Evolutionary conservation across 2,113 vertebrate species (phyloP), one percentile per base, ranked within the genome.

Genomic region (Toxotes jaculatrix): DNA sequence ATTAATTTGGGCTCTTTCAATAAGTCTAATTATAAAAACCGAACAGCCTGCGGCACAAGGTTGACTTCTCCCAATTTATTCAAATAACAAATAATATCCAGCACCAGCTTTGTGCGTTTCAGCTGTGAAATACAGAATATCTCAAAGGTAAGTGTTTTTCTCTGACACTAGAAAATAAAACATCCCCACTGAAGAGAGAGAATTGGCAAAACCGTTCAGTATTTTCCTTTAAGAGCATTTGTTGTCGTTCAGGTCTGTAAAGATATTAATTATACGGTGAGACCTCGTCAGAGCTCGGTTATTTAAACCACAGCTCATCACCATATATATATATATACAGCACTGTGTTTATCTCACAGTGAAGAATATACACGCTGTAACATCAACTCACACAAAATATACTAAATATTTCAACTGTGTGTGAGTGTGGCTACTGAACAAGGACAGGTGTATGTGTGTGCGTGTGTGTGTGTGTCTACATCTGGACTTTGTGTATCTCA

Each of bases 31-130:
- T 51, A 49, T 47, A 53, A 67, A 77, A 42, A 70, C 67, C 23
- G 66, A 80, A 62, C 16, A 85, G 19, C 45, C 66, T 51, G 19
- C 70, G 57, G 62, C 79, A 87, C 36, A 60, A 55, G 27, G 43
- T 77, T 77, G 36, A 86, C 77, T 59, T 86, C 76, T 85, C 81
- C 84, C 74, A 86, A 74, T 92, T 93, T 93, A 93, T 93, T 94
- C 40, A 79, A 89, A 82, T 65, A 56, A 77, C 55, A 85, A 82
- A 61, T 56, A 77, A 92, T 73, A 88, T 80, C 79, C 83, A 90
- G 67, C 71, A 78, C 74, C 87, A 79, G 59, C 31, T 75, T 93
- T 94, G 92, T 93, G 90, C 88, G 80, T 91, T 87, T 71, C 85
- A 91, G 88, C 88, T 84, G 74, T 79, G 62, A 89, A 84, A 82